Evolutionary conservation across 2,888 invertebrate species (phyloP).

Genomic region (Coleophora flavipennella): DNA sequence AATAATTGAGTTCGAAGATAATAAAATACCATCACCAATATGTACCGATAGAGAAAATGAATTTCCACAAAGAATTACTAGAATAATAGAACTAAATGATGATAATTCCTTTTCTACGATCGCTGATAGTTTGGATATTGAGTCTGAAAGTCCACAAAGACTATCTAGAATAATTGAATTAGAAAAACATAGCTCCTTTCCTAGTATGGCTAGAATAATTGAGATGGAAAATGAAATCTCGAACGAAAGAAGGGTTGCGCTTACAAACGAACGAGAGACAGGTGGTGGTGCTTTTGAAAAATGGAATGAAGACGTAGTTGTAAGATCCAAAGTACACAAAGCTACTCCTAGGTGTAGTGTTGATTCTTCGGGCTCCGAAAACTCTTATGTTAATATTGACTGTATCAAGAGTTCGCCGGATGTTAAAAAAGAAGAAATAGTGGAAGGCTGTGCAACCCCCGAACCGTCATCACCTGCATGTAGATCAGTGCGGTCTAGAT

Average conservation of each 20-base stretch:
- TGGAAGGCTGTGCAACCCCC: conserved; percentile 37
- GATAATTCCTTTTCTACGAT: conserved; percentile 51
- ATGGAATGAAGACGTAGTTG: conserved; percentile 45
- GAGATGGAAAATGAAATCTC: conserved; percentile 69
- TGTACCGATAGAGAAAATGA: conserved; percentile 41
- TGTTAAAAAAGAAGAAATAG: conserved; percentile 58
- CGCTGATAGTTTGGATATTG: conserved; percentile 40
- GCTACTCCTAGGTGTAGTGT: conserved; percentile 64
- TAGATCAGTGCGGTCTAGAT: conserved; percentile 54
- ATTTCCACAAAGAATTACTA: conserved; percentile 50
- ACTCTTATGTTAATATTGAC: conserved; percentile 70
- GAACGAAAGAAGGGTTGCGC: conserved; percentile 61
- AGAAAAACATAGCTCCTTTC: conserved; percentile 55
- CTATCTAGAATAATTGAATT: conserved; percentile 52
- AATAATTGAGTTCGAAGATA: conserved; percentile 58
- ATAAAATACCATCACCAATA: conserved; percentile 36
- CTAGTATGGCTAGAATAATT: conserved; percentile 65
- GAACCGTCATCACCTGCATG: conserved; percentile 41
- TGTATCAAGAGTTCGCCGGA: conserved; percentile 67
- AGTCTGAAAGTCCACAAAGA: conserved; percentile 47
- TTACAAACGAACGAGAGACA: conserved; percentile 65
- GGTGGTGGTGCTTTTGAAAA: conserved; percentile 49
- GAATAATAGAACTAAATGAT: conserved; percentile 57
- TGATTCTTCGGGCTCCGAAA: conserved; percentile 71
- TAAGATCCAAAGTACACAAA: conserved; percentile 55